A percentile compares a stretch with the other conserved stretches of the same genome.
Evolutionary conservation across 2,888 invertebrate species (phyloP).

Genomic region (Agrotis puta): DNA sequence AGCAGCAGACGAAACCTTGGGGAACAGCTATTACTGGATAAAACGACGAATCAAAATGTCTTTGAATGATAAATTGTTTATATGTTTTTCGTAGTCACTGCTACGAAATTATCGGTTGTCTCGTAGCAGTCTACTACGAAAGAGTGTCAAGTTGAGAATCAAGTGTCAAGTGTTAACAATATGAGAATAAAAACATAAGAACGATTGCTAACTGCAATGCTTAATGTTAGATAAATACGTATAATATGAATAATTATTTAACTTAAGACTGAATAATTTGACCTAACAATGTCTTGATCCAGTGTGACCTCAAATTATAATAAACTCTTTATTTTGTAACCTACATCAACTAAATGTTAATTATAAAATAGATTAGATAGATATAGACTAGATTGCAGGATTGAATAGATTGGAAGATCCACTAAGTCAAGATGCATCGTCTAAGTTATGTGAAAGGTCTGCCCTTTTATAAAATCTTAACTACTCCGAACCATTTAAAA

Average conservation of each 20-base stretch:
- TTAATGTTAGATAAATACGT: too few relatives aligned
- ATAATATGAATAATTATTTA: too few relatives aligned
- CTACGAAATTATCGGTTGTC: background rate
- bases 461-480: slow-evolving; percentile 46
- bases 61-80: background rate
- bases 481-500: slow-evolving; percentile 36
- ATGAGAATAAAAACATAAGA: too few relatives aligned
- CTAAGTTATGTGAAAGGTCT: slow-evolving; percentile 38
- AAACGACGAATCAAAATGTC: too few relatives aligned
- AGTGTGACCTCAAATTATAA: background rate
- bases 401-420: slow-evolving; percentile 1
- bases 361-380: too few relatives aligned
- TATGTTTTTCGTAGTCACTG: background rate
- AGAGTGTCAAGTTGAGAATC: background rate
- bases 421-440: slow-evolving; percentile 2
- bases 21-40: too few relatives aligned
- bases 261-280: background rate
- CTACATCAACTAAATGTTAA: too few relatives aligned
- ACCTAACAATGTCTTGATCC: background rate
- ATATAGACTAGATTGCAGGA: too few relatives aligned
- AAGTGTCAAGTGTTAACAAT: too few relatives aligned
- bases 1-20: too few relatives aligned
- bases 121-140: background rate
- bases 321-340: slow-evolving; percentile 1
- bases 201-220: too few relatives aligned